Base-by-base conservation (phyloP, 1,140 invertebrate species). In the Aphaenogaster ashmeadi region DNA sequence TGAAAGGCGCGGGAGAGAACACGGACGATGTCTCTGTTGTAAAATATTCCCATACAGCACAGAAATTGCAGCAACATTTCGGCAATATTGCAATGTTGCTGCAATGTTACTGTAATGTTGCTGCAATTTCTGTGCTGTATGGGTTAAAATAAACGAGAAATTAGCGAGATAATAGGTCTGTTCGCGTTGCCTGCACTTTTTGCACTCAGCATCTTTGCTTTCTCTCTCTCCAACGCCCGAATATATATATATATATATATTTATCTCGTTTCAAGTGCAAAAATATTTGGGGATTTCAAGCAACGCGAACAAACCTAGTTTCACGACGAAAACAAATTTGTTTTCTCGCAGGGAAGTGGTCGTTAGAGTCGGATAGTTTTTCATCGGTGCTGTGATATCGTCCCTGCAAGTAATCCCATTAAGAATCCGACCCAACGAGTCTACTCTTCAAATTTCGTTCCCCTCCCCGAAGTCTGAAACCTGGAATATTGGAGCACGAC, bases 401-500 rank as follows among this genome's bases (percentile, higher is more conserved):
- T 41, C 3, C 7, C 13, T 38, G 58, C 3, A 13, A 44, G n/a
- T 69, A 72, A 72, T 72, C 44, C 27, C 44, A 50, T 71, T 71
- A 71, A 9, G 15, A 66, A 79, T 79, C 44, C 4, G 11, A 58
- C 11, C n/a, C 13, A 41, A 58, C 72, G 36, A 47, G 62, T 38
- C 11, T 1, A n/a, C 44, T 66, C n/a, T 69, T 52, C 6, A 41
- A 41, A 71, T 36, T 47, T 79, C 62, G 44, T 54, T 13, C 21
- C 38, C 11, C 33, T n/a, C 7, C 15, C 11, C 33, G 1, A 9
- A n/a, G 13, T 13, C 33, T 27, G 66, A 50, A 74, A 60, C 33
- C 52, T 87, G 83, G 78, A 79, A 90, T 87, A 90, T 67, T 52
- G 78, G 72, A 62, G 75, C 62, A 77, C 66, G 60, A 62, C 62